Evolutionary conservation across 2,888 invertebrate genomes (phyloP).

Genomic region (Sericinus montela): DNA sequence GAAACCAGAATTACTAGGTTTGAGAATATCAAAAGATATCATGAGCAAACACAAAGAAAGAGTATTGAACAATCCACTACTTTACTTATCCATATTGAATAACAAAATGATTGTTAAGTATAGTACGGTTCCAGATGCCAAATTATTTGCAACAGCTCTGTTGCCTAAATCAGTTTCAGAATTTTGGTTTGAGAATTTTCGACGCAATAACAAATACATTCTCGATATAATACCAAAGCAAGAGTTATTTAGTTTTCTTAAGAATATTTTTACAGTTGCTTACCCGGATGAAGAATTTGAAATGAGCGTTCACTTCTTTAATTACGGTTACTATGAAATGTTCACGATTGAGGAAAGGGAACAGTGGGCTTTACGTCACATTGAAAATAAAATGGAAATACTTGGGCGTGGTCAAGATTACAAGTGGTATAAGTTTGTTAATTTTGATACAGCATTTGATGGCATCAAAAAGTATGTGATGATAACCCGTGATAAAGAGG

Average conservation of each 20-base stretch:
- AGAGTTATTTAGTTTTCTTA: conserved; percentile 38
- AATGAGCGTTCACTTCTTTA: conserved; percentile 35
- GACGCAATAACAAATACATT: conserved; percentile 31
- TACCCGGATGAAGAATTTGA: conserved; percentile 43
- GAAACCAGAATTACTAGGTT: conserved; percentile 27
- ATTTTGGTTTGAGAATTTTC: conserved; percentile 42
- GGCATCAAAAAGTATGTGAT: conserved; percentile 39
- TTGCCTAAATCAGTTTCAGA: conserved; percentile 29
- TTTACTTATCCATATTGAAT: conserved; percentile 39
- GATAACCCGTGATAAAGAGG: conserved; percentile 30
- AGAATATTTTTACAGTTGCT: conserved; percentile 36
- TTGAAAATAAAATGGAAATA: conserved; percentile 37
- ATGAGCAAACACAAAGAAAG: conserved; percentile 42
- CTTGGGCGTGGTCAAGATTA: conserved; percentile 38
- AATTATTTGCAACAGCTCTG: conserved; percentile 32
- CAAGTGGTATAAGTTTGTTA: conserved; percentile 46
- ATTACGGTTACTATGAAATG: conserved; percentile 30
- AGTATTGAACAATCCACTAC: conserved; percentile 34
- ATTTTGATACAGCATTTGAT: conserved; percentile 40
- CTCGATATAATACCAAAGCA: conserved; percentile 37
- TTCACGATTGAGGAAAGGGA: conserved; percentile 42
- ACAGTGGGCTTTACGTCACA: conserved; percentile 45
- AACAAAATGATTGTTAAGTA: conserved; percentile 32
- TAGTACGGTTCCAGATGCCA: conserved; percentile 37
- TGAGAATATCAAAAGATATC: conserved; percentile 37